These are phyloP conservation scores for Brachionus sp. DNA, from an alignment of 1,140 invertebrate genomes.

Conservation along the genomic window DNA sequence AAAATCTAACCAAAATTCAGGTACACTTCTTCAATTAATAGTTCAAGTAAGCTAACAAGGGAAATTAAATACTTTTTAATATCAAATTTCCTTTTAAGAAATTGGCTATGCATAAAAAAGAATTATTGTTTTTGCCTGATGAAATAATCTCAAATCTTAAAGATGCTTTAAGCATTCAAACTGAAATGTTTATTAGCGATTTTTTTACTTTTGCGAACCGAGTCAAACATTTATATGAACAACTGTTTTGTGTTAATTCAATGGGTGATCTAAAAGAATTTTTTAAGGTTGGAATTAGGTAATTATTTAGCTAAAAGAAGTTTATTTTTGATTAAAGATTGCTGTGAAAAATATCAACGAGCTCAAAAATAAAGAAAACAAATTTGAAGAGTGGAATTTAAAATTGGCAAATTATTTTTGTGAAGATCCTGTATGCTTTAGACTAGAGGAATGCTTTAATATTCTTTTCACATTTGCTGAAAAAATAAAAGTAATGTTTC, in stretches of 20 bases:
- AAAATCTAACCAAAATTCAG: constrained; percentile 1
- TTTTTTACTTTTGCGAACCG: not conserved
- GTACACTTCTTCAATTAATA: not conserved
- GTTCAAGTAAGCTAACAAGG: not conserved
- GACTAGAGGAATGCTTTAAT: constrained; percentile 56
- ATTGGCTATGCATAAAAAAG: not conserved
- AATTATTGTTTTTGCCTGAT: not conserved
- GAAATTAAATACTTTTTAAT: not conserved
- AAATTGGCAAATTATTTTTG: constrained; percentile 54
- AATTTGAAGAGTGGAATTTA: constrained; percentile 67
- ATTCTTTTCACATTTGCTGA: not conserved
- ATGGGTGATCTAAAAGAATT: not conserved
- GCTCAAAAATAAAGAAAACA: constrained; percentile 73
- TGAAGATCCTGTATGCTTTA: constrained; percentile 55
- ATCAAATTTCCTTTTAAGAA: not conserved
- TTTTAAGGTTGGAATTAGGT: not conserved
- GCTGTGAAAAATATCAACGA: constrained; percentile 72
- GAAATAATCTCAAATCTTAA: constrained; percentile 12
- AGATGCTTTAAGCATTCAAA: not conserved
- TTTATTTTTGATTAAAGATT: constrained; percentile 64
- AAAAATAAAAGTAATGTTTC: not conserved
- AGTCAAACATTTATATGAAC: constrained; percentile 1
- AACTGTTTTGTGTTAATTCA: not conserved
- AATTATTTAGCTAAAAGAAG: not conserved
- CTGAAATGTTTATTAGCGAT: not conserved